Conservation (phyloP, 2,113 vertebrate species). For the Paramormyrops kingsleyae region DNA sequence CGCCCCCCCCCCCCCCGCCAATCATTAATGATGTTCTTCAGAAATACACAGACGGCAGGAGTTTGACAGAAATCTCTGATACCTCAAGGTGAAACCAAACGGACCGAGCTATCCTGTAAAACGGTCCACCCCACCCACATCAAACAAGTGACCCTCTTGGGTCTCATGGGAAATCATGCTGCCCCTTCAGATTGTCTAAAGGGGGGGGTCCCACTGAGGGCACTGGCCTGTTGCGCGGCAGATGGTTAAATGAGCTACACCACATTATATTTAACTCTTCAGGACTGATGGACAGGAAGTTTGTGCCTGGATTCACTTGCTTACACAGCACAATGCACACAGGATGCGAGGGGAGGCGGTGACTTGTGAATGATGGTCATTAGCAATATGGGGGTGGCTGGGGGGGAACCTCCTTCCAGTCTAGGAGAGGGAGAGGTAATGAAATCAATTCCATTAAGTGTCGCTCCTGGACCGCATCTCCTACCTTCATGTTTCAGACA, state of each 20-base stretch:
- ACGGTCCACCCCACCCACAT: background rate
- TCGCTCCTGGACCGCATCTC: background rate
- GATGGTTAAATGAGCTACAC: background rate
- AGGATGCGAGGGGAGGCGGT: background rate
- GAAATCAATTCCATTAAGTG: slow-evolving; percentile 18
- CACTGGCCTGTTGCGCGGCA: background rate
- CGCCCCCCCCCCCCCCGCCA: background rate
- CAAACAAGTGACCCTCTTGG: background rate
- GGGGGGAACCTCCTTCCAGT: background rate
- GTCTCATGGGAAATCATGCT: background rate
- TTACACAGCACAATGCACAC: background rate
- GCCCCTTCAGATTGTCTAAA: background rate
- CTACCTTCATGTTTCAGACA: background rate
- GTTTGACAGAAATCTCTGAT: background rate
- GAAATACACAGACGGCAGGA: background rate
- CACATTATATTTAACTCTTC: background rate
- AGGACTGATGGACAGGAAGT: background rate
- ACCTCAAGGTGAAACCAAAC: background rate
- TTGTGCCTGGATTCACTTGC: background rate
- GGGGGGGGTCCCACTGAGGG: background rate
- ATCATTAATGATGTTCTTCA: background rate
- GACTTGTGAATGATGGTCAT: background rate
- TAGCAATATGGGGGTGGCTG: background rate
- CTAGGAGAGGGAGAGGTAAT: background rate
- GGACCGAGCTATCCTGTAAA: background rate